Evolutionary conservation across 2,888 invertebrate species (phyloP).

Genomic region (Andrena dorsata): DNA sequence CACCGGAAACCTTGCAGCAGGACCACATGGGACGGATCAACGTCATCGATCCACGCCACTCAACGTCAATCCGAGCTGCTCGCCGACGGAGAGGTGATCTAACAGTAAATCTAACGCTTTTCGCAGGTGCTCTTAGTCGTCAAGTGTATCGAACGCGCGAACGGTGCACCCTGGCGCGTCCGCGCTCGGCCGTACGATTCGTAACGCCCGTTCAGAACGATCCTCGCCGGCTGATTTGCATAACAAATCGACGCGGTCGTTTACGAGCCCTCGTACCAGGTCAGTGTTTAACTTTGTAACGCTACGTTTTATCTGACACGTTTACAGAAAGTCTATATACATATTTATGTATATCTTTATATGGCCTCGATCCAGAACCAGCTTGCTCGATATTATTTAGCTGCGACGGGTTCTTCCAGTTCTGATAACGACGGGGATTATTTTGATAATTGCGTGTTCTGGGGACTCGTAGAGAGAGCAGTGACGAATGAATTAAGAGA

Average conservation of each 20-base stretch:
- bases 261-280: constrained; percentile 5
- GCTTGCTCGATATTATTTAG: too few species aligned
- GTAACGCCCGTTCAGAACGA: constrained; percentile 15
- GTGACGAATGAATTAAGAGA: too few species aligned
- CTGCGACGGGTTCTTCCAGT: too few species aligned
- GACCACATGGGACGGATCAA: constrained; percentile 49
- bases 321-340: not conserved
- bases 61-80: constrained; percentile 56
- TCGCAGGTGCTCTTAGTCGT: constrained; percentile 33
- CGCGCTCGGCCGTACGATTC: constrained; percentile 37
- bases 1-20: constrained; percentile 68
- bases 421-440: too few species aligned
- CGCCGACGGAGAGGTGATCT: constrained; percentile 57
- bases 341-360: too few species aligned
- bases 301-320: not conserved
- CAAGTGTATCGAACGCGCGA: constrained; percentile 38
- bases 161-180: constrained; percentile 3
- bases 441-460: too few species aligned
- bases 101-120: constrained; percentile 77
- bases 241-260: constrained; percentile 62
- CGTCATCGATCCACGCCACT: constrained; percentile 63
- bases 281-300: constrained; percentile 19
- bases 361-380: too few species aligned
- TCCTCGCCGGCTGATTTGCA: constrained; percentile 60
- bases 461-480: too few species aligned